Conservation (phyloP, 2,797 vertebrate genomes). For the Tiaroga cobitis region DNA sequence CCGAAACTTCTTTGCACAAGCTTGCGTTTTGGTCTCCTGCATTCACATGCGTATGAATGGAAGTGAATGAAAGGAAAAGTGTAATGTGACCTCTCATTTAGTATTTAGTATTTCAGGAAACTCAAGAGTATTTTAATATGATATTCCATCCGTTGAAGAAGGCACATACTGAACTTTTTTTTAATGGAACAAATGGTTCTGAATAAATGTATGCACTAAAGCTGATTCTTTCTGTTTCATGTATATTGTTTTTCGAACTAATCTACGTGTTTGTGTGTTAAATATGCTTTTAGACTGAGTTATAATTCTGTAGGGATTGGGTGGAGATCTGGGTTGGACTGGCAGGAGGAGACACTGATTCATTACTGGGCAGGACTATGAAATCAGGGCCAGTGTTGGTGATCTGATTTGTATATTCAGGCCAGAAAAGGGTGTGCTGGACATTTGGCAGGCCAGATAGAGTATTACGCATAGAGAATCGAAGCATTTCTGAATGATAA, state of each 20-base stretch:
- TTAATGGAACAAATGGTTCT: not conserved
- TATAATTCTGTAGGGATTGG: conserved; percentile 29
- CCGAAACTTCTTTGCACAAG: not conserved
- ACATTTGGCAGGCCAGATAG: conserved; percentile 36
- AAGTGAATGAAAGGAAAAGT: not conserved
- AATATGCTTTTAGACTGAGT: conserved; percentile 48
- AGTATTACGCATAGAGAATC: conserved; percentile 38
- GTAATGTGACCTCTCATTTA: not conserved
- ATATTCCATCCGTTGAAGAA: not conserved
- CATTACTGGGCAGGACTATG: conserved; percentile 7
- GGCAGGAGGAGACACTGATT: conserved; percentile 38
- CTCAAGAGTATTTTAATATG: not conserved
- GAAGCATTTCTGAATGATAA: conserved; percentile 47
- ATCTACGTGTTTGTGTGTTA: not conserved
- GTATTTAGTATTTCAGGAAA: not conserved
- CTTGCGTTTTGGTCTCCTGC: not conserved
- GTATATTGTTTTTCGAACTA: not conserved
- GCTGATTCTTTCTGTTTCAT: not conserved
- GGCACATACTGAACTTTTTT: not conserved
- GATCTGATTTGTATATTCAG: conserved; percentile 47
- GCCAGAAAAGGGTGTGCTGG: conserved; percentile 41
- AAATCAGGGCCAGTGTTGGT: conserved; percentile 20
- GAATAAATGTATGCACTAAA: not conserved
- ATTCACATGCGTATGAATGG: not conserved
- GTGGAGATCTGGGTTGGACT: conserved; percentile 47